Conservation (phyloP, 2,888 invertebrate genomes). For the Bellardia pandia region DNA sequence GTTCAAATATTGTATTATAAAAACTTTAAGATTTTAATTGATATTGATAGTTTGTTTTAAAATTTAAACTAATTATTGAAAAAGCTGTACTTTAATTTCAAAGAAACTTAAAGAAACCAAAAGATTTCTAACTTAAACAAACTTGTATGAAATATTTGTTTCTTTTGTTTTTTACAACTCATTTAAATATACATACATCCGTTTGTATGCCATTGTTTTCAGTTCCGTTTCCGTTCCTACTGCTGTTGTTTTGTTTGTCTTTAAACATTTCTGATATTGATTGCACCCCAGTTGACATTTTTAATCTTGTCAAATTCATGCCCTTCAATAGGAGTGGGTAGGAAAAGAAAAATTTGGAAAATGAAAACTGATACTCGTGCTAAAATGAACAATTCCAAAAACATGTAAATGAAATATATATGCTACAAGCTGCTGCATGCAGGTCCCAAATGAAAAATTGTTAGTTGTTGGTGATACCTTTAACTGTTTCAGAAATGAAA, state of each 20-base stretch:
- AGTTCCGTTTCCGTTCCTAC: constrained; percentile 1
- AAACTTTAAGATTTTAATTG: too few species aligned
- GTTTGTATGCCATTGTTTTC: neutral
- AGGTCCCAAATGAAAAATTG: constrained; percentile 47
- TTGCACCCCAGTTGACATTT: constrained; percentile 63
- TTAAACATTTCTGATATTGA: constrained; percentile 29
- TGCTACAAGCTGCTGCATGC: constrained; percentile 1
- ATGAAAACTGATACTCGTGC: constrained; percentile 1
- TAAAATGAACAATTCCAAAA: constrained; percentile 54
- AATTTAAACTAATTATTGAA: too few species aligned
- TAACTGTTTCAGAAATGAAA: neutral
- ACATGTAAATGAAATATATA: constrained; percentile 2
- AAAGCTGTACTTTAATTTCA: too few species aligned
- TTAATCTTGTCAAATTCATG: constrained; percentile 71
- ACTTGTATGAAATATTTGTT: too few species aligned
- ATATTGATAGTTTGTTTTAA: too few species aligned
- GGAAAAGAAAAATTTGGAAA: neutral
- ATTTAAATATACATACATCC: neutral
- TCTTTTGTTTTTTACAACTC: neutral
- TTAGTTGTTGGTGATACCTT: constrained; percentile 28
- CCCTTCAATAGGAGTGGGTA: constrained; percentile 55
- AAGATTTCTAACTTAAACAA: too few species aligned
- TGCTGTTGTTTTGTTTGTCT: constrained; percentile 4
- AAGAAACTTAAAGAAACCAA: too few species aligned
- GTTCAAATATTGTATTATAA: too few species aligned